Evolutionary conservation across 2,888 invertebrate species (phyloP).

Genomic region (Hipparchia sbordonii): DNA sequence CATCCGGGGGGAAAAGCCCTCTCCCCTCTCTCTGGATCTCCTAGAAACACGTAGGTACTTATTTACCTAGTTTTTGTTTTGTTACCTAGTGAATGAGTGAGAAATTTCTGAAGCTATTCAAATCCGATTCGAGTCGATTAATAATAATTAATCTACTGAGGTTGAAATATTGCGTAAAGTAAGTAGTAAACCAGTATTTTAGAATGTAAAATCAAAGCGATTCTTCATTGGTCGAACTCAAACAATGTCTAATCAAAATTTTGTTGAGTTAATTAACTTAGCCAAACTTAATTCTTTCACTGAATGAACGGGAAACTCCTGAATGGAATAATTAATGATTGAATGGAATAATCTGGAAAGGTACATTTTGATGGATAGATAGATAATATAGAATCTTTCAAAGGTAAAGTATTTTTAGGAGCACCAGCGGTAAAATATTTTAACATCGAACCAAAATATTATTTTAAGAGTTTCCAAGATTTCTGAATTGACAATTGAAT

Average conservation of each 20-base stretch:
- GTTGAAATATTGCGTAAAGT: not conserved
- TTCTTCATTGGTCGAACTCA: not conserved
- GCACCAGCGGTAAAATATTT: too few relatives aligned
- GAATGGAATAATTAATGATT: conserved; percentile 16
- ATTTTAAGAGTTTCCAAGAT: too few relatives aligned
- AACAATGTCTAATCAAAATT: conserved; percentile 20
- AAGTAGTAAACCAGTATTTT: not conserved
- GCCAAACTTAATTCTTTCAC: conserved; percentile 7
- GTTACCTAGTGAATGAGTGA: not conserved
- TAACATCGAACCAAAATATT: too few relatives aligned
- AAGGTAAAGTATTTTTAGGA: too few relatives aligned
- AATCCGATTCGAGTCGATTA: not conserved
- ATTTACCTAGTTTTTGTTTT: too few relatives aligned
- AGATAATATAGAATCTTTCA: too few relatives aligned
- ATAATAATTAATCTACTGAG: not conserved
- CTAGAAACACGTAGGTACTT: too few relatives aligned
- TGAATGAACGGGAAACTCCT: conserved; percentile 9
- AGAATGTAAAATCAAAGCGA: conserved; percentile 4
- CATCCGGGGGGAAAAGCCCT: too few relatives aligned
- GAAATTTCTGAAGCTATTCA: conserved; percentile 6
- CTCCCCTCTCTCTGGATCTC: too few relatives aligned
- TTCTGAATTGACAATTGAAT: too few relatives aligned
- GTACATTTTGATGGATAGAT: not conserved
- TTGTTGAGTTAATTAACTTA: conserved; percentile 5
- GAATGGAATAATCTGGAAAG: conserved; percentile 11